phyloP scores from a whole-genome alignment of 1,140 invertebrate species.

The Heterodera schachtii region DNA sequence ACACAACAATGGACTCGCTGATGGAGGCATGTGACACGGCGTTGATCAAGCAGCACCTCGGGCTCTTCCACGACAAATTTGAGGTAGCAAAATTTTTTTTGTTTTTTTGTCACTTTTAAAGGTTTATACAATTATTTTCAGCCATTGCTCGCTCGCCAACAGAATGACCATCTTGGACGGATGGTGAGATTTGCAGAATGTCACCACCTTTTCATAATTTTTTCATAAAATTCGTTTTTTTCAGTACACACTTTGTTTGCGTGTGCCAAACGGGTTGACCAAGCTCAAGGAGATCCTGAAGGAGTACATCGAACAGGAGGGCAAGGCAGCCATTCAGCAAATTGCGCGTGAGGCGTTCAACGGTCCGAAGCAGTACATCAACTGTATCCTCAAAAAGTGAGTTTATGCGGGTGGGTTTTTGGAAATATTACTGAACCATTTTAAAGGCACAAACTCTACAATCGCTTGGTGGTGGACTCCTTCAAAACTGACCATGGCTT shows the following conservation, averaged over 20 bases:
- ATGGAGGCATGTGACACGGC: slow-evolving; percentile 90
- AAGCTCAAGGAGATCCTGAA: slow-evolving; percentile 86
- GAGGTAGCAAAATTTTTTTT: slow-evolving; percentile 74
- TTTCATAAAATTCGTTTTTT: not conserved
- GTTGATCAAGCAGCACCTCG: slow-evolving; percentile 93
- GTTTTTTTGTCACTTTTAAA: not conserved
- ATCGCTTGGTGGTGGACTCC: slow-evolving; percentile 85
- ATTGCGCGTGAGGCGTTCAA: slow-evolving; percentile 76
- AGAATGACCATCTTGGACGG: slow-evolving; percentile 88
- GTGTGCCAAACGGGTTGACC: slow-evolving; percentile 86
- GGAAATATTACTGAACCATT: not conserved
- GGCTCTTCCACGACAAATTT: slow-evolving; percentile 95
- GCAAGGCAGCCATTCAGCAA: slow-evolving; percentile 86
- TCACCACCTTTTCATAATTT: too few species aligned
- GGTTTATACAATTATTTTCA: not conserved
- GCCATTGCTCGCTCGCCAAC: slow-evolving; percentile 80
- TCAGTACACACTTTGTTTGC: slow-evolving; percentile 81
- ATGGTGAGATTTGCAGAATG: too few species aligned
- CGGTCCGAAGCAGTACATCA: slow-evolving; percentile 11
- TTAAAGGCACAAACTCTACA: slow-evolving; percentile 92
- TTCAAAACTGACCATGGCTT: slow-evolving; percentile 97
- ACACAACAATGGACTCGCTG: slow-evolving; percentile 81
- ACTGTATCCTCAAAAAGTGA: not conserved
- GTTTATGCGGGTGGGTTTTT: too few species aligned
- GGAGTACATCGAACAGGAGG: slow-evolving; percentile 89